phyloP scores from a whole-genome alignment of 2,888 invertebrate genomes.

The Agelastica alni region DNA sequence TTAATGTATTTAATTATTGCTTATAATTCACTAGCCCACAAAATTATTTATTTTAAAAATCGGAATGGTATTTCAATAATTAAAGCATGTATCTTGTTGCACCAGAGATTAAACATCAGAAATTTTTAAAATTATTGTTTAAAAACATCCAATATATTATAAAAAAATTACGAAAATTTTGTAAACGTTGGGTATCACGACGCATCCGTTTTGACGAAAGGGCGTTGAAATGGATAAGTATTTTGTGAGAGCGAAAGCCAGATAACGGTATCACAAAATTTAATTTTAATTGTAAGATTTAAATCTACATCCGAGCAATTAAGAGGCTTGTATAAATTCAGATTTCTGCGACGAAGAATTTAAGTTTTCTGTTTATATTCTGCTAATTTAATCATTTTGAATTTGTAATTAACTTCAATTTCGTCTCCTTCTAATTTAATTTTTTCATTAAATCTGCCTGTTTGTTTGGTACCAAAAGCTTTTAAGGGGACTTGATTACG shows the following conservation, averaged over 20 bases:
- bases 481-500: conserved; percentile 3
- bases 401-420: conserved; percentile 32
- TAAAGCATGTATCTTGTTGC: no score
- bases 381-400: conserved; percentile 34
- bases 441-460: conserved; percentile 24
- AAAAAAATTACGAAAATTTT: no score
- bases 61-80: no score
- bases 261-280: conserved; percentile 49
- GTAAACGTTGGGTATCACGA: no score
- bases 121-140: no score
- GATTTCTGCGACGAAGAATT: conserved; percentile 46
- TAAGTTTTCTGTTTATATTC: conserved; percentile 39
- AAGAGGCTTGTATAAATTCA: conserved; percentile 48
- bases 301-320: conserved; percentile 49
- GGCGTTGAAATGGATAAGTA: no score
- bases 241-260: conserved; percentile 33
- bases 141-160: no score
- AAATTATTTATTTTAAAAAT: no score
- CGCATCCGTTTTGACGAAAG: no score
- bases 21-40: no score
- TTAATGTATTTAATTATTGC: no score
- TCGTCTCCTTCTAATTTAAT: conserved; percentile 28
- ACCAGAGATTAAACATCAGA: no score
- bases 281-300: conserved; percentile 50
- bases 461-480: conserved; percentile 12